These are phyloP conservation scores for Reinhardtius hippoglossoides DNA, from an alignment of 2,113 vertebrate species.

Conservation along the genomic window DNA sequence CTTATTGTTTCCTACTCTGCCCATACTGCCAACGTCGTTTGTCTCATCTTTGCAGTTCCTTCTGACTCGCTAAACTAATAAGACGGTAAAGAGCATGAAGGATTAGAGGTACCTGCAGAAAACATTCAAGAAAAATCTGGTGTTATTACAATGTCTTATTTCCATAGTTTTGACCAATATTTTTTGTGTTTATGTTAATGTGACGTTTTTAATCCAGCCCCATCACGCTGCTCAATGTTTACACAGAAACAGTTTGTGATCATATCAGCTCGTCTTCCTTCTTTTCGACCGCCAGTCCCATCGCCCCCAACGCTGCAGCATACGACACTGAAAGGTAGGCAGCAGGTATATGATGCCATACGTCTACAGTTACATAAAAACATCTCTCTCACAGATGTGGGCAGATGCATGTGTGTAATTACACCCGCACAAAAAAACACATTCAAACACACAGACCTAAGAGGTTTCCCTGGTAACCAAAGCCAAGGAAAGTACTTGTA, in stretches of 20 bases:
- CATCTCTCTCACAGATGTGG: conserved; percentile 24
- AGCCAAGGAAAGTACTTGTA: conserved; percentile 43
- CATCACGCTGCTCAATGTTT: too few relatives aligned
- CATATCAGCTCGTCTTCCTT: too few relatives aligned
- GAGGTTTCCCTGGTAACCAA: conserved; percentile 65
- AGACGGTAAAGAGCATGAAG: background rate
- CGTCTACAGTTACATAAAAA: background rate
- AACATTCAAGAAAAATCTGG: background rate
- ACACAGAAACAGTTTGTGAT: too few relatives aligned
- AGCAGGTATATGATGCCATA: background rate
- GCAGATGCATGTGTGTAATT: conserved; percentile 27
- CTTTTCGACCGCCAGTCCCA: too few relatives aligned
- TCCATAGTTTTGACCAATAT: background rate
- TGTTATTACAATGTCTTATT: background rate
- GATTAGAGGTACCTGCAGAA: conserved; percentile 5
- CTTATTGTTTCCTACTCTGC: conserved; percentile 59
- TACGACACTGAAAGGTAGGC: conserved; percentile 3
- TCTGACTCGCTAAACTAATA: conserved; percentile 2
- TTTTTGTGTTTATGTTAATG: background rate
- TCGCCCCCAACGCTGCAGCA: background rate
- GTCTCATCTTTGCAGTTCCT: conserved; percentile 22
- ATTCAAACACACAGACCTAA: conserved; percentile 22
- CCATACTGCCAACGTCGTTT: conserved; percentile 36
- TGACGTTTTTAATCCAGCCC: background rate
- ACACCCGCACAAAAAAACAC: background rate